Percentiles rank a stretch among this genome's conserved stretches.
Evolutionary conservation across 2,888 invertebrate species (phyloP).

Genomic region (Drosophila pseudotakahashii): DNA sequence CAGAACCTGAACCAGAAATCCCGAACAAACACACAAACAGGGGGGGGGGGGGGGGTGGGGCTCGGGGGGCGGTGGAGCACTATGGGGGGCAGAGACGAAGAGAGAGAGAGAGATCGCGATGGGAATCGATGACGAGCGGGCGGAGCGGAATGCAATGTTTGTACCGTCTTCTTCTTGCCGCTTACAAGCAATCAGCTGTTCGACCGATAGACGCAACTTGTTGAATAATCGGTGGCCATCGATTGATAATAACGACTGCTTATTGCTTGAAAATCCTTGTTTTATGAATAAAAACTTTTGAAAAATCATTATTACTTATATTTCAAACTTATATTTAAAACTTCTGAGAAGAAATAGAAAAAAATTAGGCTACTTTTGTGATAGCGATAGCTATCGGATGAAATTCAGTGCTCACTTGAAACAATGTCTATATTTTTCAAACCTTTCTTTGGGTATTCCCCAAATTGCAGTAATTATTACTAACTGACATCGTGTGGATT

Average conservation of each 20-base stretch:
- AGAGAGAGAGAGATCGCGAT: constrained; percentile 13
- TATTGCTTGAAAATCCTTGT: not conserved
- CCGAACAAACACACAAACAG: constrained; percentile 2
- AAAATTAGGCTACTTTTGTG: not conserved
- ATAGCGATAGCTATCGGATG: not conserved
- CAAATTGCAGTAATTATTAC: too few relatives aligned
- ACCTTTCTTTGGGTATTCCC: too few relatives aligned
- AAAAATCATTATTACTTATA: not conserved
- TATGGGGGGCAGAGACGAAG: constrained; percentile 25
- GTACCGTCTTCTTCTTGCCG: constrained; percentile 46
- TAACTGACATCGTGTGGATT: too few relatives aligned
- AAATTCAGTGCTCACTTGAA: too few relatives aligned
- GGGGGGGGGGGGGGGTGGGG: too few relatives aligned
- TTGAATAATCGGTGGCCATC: constrained; percentile 42
- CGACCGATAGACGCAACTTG: constrained; percentile 39
- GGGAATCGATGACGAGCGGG: constrained; percentile 56
- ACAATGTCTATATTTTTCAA: too few relatives aligned
- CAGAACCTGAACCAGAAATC: constrained; percentile 54
- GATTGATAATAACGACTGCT: not conserved
- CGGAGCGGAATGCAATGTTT: constrained; percentile 58
- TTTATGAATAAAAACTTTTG: not conserved
- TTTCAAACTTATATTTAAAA: not conserved
- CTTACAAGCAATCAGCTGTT: constrained; percentile 36
- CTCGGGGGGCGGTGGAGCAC: constrained; percentile 6
- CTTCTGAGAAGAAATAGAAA: not conserved